These are phyloP conservation scores for Ormyrus pomaceus DNA, from an alignment of 2,888 invertebrate genomes.

Conservation along the genomic window DNA sequence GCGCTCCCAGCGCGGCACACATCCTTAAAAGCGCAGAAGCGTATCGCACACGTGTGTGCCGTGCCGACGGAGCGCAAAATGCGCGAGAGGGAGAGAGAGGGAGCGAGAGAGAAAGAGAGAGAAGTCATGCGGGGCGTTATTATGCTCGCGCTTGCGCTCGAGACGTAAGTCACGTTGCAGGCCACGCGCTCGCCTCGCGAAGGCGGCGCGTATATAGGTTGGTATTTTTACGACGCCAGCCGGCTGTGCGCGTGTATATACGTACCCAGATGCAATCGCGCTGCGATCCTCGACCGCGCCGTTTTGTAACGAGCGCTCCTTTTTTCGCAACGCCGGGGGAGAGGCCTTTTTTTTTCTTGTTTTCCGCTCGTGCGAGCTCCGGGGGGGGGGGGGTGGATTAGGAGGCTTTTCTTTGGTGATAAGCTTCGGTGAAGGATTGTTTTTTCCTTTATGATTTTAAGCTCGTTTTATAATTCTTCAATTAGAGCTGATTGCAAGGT, in stretches of 20 bases:
- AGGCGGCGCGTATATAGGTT: conserved; percentile 67
- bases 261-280: conserved; percentile 41
- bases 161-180: conserved; percentile 70
- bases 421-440: too few species aligned
- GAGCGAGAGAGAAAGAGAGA: conserved; percentile 2
- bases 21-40: conserved; percentile 24
- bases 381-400: too few species aligned
- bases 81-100: not conserved
- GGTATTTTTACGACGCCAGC: conserved; percentile 66
- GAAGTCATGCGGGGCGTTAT: conserved; percentile 30
- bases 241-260: not conserved
- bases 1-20: not conserved
- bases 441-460: too few species aligned
- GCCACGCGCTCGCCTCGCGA: conserved; percentile 69
- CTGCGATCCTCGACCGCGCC: conserved; percentile 2
- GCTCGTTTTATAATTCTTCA: too few species aligned
- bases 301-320: too few species aligned
- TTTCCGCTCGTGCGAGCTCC: too few species aligned
- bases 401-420: too few species aligned
- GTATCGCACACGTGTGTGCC: too few species aligned
- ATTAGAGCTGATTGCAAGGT: too few species aligned
- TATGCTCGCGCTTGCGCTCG: conserved; percentile 14
- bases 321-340: too few species aligned
- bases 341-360: too few species aligned
- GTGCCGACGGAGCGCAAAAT: not conserved